A percentile compares a stretch with the other conserved stretches of the same genome.
phyloP scores from a whole-genome alignment of 2,797 vertebrate species.

The Cottoperca gobio region DNA sequence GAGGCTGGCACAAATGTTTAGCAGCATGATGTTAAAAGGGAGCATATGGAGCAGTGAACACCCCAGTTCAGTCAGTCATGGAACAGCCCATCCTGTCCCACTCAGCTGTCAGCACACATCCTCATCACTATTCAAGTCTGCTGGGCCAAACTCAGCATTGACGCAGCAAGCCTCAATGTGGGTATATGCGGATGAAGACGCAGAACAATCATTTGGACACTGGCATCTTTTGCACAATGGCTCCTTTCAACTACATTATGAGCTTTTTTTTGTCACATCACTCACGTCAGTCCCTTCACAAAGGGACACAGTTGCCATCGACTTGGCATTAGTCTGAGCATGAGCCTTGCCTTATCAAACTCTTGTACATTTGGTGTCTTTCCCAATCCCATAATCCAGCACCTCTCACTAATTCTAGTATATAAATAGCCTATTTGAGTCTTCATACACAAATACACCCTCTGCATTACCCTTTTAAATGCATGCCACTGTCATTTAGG shows the following conservation, averaged over 20 bases:
- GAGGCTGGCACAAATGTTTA: slow-evolving; percentile 65
- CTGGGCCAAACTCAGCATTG: slow-evolving; percentile 49
- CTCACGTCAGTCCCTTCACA: neutral
- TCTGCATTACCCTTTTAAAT: neutral
- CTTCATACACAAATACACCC: neutral
- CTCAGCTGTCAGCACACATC: slow-evolving; percentile 74
- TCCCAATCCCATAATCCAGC: slow-evolving; percentile 6
- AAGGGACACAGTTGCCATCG: neutral
- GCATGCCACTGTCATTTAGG: neutral
- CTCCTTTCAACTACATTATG: neutral
- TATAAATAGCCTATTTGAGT: neutral
- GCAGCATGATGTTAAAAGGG: slow-evolving; percentile 63
- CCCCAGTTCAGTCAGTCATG: slow-evolving; percentile 64
- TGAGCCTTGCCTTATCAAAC: neutral
- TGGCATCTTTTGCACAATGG: neutral
- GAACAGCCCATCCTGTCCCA: slow-evolving; percentile 58
- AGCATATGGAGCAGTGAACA: slow-evolving; percentile 71
- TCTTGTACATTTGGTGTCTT: neutral
- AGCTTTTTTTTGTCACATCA: neutral
- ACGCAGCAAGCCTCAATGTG: slow-evolving; percentile 35
- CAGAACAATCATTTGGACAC: slow-evolving; percentile 9
- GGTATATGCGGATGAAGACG: slow-evolving; percentile 12
- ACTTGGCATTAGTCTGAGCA: neutral
- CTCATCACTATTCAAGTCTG: slow-evolving; percentile 68
- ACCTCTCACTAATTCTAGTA: neutral